Conservation (phyloP, 1,140 invertebrate genomes). For the Polyergus mexicanus region DNA sequence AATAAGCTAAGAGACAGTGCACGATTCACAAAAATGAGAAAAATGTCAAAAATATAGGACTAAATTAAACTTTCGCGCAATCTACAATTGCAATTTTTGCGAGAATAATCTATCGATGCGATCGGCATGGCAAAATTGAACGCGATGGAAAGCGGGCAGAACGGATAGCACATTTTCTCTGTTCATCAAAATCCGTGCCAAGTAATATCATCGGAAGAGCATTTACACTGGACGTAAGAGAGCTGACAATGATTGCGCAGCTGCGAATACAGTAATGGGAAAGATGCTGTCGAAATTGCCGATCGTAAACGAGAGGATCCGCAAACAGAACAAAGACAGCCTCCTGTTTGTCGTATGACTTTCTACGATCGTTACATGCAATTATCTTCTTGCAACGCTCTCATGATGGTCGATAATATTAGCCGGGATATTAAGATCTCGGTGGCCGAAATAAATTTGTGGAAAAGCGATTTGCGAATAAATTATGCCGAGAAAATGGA, state of each 20-base stretch:
- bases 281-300: constrained; percentile 42
- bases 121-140: constrained; percentile 17
- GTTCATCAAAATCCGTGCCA: not conserved
- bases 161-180: constrained; percentile 2
- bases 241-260: constrained; percentile 28
- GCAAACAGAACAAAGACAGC: constrained; percentile 34
- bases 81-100: not conserved
- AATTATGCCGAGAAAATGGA: constrained; percentile 19
- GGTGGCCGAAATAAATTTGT: constrained; percentile 9
- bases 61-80: not conserved
- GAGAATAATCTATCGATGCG: not conserved
- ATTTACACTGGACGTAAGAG: constrained; percentile 4
- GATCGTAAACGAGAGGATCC: constrained; percentile 36
- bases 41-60: not conserved
- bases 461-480: constrained; percentile 12
- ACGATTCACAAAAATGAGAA: not conserved
- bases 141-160: constrained; percentile 30
- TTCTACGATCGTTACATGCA: constrained; percentile 52
- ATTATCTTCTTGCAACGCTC: constrained; percentile 25
- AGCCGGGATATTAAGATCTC: constrained; percentile 25
- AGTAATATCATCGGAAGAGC: constrained; percentile 21
- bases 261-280: not conserved
- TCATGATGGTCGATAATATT: constrained; percentile 34
- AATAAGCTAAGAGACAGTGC: too few species aligned
- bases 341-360: constrained; percentile 15